Conservation (phyloP, 2,113 vertebrate species). For the Hippocampus guttulatus region DNA sequence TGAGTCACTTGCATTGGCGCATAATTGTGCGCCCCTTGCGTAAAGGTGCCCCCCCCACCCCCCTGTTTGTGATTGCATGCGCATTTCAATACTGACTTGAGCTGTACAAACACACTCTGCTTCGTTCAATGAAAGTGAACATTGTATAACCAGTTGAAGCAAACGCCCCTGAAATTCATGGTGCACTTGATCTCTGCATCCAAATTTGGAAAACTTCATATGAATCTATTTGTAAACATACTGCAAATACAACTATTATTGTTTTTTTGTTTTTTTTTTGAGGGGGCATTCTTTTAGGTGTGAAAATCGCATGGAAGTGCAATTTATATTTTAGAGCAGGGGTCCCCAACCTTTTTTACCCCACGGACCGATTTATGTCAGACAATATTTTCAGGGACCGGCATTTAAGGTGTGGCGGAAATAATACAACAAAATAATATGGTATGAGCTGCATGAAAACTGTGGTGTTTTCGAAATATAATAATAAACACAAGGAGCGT, state of each 20-base stretch:
- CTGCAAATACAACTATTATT: not conserved
- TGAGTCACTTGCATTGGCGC: not conserved
- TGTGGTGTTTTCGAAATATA: too few species aligned
- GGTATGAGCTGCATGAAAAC: too few species aligned
- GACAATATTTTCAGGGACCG: too few species aligned
- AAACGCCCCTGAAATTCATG: not conserved
- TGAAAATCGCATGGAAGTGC: not conserved
- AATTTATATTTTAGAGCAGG: not conserved
- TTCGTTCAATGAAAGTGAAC: not conserved
- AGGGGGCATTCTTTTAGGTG: not conserved
- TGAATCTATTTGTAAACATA: conserved; percentile 1
- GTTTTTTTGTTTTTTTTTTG: too few species aligned
- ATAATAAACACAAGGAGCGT: too few species aligned
- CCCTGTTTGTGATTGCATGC: not conserved
- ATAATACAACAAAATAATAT: too few species aligned
- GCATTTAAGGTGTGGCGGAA: too few species aligned
- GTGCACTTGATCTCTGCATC: not conserved
- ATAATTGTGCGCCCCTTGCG: conserved; percentile 11
- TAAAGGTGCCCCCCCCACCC: conserved; percentile 2
- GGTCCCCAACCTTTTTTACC: too few species aligned
- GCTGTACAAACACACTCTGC: not conserved
- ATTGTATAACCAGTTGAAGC: not conserved
- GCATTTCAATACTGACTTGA: not conserved
- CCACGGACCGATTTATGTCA: too few species aligned
- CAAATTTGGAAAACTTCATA: not conserved